A percentile compares a stretch with the other conserved stretches of the same genome.
Evolutionary conservation across 2,888 invertebrate genomes (phyloP).

Genomic region (Seladonia tumulorum): DNA sequence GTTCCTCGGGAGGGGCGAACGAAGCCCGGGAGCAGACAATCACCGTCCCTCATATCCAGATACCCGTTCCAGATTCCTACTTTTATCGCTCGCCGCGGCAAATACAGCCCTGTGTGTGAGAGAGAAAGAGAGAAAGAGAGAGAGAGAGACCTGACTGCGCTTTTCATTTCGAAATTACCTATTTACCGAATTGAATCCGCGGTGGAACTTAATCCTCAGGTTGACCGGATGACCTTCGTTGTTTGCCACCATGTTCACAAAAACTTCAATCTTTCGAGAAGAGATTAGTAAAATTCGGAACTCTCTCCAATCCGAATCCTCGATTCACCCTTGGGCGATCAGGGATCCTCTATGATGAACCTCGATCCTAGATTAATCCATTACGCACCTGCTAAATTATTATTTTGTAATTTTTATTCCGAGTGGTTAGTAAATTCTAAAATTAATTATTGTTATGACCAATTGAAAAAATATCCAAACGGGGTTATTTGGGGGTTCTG

Average conservation of each 20-base stretch:
- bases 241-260: conserved; percentile 18
- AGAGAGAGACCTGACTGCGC: not conserved
- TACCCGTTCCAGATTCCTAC: conserved; percentile 58
- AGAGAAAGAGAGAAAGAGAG: not conserved
- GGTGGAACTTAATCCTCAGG: conserved; percentile 55
- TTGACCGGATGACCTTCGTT: not conserved
- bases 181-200: conserved; percentile 69
- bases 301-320: too few relatives aligned
- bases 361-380: too few relatives aligned
- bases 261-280: conserved; percentile 66
- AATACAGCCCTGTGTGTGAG: not conserved
- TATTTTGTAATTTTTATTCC: too few relatives aligned
- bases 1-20: conserved; percentile 38
- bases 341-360: too few relatives aligned
- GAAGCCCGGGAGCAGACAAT: conserved; percentile 56
- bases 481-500: too few relatives aligned
- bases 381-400: too few relatives aligned
- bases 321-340: too few relatives aligned
- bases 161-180: conserved; percentile 69
- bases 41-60: conserved; percentile 63
- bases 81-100: conserved; percentile 53
- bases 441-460: too few relatives aligned
- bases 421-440: too few relatives aligned
- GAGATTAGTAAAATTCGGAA: not conserved
- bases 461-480: too few relatives aligned